Percentiles rank a stretch among this genome's conserved stretches.
Conservation (phyloP, 2,888 invertebrate species). For the Drosophila helvetica region DNA sequence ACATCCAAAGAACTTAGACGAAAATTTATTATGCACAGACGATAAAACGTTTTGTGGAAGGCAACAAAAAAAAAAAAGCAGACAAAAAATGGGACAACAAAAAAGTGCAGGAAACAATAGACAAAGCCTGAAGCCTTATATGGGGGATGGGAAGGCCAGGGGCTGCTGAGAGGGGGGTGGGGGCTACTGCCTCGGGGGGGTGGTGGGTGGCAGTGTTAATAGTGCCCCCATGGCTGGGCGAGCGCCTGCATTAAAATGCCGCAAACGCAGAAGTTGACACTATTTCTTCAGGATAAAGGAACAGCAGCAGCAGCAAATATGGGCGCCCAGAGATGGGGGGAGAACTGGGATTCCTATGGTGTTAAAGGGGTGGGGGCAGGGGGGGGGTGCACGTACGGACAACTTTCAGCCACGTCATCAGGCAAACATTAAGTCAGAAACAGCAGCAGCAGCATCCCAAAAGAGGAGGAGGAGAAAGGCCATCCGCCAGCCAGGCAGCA, state of each 20-base stretch:
- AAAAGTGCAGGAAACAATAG: conserved; percentile 70
- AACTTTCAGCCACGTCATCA: conserved; percentile 48
- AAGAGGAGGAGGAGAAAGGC: not conserved
- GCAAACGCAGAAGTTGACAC: conserved; percentile 73
- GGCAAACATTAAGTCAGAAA: conserved; percentile 43
- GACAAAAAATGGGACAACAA: conserved; percentile 24
- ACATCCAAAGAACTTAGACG: conserved; percentile 30
- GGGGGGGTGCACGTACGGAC: conserved; percentile 8
- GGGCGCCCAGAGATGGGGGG: not conserved
- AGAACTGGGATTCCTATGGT: not conserved
- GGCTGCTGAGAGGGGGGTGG: not conserved
- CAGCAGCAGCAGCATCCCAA: conserved; percentile 30
- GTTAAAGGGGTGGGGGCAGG: not conserved
- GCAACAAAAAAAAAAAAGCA: conserved; percentile 11
- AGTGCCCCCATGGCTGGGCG: conserved; percentile 18
- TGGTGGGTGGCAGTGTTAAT: conserved; percentile 58
- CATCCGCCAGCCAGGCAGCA: not conserved
- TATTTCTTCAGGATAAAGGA: conserved; percentile 66
- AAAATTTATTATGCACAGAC: conserved; percentile 78
- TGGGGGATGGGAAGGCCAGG: not conserved
- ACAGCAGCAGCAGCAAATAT: conserved; percentile 13
- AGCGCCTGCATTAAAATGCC: conserved; percentile 67
- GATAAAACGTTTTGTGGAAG: conserved; percentile 72
- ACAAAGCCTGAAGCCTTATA: conserved; percentile 42
- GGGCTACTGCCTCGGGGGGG: conserved; percentile 1